Evolutionary conservation across 2,797 vertebrate genomes (phyloP).

Genomic region (Parauchenoglanis ngamensis): DNA sequence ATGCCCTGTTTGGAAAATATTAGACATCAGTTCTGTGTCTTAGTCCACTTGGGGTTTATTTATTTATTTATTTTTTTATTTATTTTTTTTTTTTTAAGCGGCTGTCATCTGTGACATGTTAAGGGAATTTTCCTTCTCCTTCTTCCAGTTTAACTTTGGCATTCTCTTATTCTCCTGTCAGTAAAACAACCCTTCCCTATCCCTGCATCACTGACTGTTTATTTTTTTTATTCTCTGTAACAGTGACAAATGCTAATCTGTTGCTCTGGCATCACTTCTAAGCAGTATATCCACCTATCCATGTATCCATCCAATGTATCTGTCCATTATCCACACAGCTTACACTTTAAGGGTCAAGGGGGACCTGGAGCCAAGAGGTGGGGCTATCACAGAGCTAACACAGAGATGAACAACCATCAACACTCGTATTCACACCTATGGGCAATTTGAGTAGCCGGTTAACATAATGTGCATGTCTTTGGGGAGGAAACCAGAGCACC

Average conservation of each 20-base stretch:
- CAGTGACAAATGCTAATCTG: constrained; percentile 45
- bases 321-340: too few relatives aligned
- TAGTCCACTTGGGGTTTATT: background rate
- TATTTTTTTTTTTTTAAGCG: background rate
- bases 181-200: background rate
- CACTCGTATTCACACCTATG: too few relatives aligned
- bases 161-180: background rate
- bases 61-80: too few relatives aligned
- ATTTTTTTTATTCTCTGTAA: background rate
- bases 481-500: too few relatives aligned
- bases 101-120: constrained; percentile 53
- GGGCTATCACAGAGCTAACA: too few relatives aligned
- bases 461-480: too few relatives aligned
- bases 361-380: too few relatives aligned
- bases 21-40: background rate
- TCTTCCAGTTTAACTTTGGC: constrained; percentile 32
- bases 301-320: constrained; percentile 17
- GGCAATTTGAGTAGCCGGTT: too few relatives aligned
- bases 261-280: constrained; percentile 50
- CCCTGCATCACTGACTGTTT: background rate
- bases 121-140: background rate
- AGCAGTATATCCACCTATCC: constrained; percentile 49
- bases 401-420: too few relatives aligned
- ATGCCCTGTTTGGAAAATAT: background rate
- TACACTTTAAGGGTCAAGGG: too few relatives aligned